Conservation (phyloP, 2,113 vertebrate genomes). For the Dicaeum eximium region DNA sequence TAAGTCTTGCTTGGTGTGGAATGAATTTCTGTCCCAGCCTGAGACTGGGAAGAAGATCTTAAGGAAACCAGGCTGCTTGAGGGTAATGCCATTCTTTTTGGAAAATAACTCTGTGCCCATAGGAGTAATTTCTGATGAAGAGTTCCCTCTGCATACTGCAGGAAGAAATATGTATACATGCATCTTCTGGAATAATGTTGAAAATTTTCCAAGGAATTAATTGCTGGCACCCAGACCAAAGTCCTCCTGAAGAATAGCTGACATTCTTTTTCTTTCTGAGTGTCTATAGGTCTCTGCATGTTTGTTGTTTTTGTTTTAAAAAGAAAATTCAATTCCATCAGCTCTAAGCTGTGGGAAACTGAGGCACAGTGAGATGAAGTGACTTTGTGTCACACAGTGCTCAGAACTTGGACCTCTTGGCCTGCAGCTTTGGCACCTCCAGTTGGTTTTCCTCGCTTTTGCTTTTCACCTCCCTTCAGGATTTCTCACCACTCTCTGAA, state of each 20-base stretch:
- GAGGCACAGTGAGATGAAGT: not conserved
- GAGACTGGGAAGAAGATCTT: not conserved
- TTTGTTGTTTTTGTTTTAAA: not conserved
- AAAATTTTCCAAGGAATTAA: not conserved
- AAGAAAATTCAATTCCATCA: not conserved
- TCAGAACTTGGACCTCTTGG: not conserved
- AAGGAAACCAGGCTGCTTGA: not conserved
- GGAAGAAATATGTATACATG: not conserved
- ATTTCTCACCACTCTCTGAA: not conserved
- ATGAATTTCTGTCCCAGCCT: not conserved
- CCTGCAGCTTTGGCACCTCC: not conserved
- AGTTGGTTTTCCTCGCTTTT: not conserved
- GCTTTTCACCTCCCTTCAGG: not conserved
- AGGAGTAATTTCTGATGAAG: not conserved
- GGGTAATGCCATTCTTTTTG: not conserved
- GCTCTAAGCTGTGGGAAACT: not conserved
- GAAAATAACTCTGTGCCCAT: not conserved
- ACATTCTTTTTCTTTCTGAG: not conserved
- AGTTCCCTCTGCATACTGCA: not conserved
- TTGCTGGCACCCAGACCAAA: not conserved
- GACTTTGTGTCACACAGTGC: not conserved
- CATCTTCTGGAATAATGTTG: not conserved
- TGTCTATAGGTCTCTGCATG: not conserved
- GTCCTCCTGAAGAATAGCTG: not conserved
- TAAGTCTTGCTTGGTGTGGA: slow-evolving; percentile 31